phyloP scores from a whole-genome alignment of 1,140 invertebrate species.

The Drosophila punjabiensis region DNA sequence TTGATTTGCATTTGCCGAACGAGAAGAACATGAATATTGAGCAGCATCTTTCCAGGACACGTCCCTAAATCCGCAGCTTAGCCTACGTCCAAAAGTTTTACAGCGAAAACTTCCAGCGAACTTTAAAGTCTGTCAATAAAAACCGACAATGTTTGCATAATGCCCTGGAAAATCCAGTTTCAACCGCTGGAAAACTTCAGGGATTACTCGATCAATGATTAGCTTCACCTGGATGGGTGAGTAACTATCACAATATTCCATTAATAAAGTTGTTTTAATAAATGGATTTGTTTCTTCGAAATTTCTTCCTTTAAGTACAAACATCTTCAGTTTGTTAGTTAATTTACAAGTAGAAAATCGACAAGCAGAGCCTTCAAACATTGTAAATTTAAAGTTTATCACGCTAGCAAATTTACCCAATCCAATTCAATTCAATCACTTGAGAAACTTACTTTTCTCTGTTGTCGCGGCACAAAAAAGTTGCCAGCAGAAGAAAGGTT shows the following conservation, averaged over 20 bases:
- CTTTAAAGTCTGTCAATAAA: slow-evolving; percentile 57
- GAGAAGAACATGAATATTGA: slow-evolving; percentile 73
- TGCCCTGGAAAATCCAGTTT: slow-evolving; percentile 21
- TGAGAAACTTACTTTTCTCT: slow-evolving; percentile 37
- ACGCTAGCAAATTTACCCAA: slow-evolving; percentile 36
- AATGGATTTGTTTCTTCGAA: neutral
- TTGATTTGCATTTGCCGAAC: slow-evolving; percentile 64
- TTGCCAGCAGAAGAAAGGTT: slow-evolving; percentile 62
- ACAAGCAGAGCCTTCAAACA: slow-evolving; percentile 30
- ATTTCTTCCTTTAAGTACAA: slow-evolving; percentile 2
- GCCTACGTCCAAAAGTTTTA: slow-evolving; percentile 27
- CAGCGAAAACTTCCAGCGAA: slow-evolving; percentile 41
- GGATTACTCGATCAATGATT: slow-evolving; percentile 23
- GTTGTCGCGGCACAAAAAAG: slow-evolving; percentile 39
- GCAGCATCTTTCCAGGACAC: slow-evolving; percentile 8
- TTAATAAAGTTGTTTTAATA: too few relatives aligned
- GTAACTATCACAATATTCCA: too few relatives aligned
- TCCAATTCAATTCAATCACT: slow-evolving; percentile 74
- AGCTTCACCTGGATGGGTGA: slow-evolving; percentile 12
- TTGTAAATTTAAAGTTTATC: slow-evolving; percentile 72
- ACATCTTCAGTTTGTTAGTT: slow-evolving; percentile 3
- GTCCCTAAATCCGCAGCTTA: slow-evolving; percentile 19
- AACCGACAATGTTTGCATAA: slow-evolving; percentile 52
- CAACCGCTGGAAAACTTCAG: slow-evolving; percentile 9
- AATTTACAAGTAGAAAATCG: slow-evolving; percentile 63